Conservation (phyloP, 2,888 invertebrate species). For the Macropis europaea region DNA sequence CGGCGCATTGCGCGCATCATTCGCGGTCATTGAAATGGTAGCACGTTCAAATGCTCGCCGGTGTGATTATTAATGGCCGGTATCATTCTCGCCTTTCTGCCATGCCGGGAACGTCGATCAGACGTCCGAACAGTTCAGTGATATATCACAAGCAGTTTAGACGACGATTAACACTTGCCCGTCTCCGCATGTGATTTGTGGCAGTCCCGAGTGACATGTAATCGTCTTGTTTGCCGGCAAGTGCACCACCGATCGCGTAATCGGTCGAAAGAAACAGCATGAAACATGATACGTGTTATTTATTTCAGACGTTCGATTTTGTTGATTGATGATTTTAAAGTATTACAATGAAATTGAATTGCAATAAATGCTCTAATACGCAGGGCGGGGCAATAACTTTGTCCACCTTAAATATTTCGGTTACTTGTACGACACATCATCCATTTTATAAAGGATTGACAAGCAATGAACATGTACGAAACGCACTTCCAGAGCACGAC, state of each 20-base stretch:
- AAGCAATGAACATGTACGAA: no score
- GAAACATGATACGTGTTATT: no score
- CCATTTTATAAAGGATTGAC: no score
- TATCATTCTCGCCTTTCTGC: conserved; percentile 41
- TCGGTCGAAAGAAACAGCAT: background rate
- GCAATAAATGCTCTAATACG: no score
- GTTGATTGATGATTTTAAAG: no score
- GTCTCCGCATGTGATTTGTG: background rate
- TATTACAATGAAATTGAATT: no score
- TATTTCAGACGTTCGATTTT: no score
- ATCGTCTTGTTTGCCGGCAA: background rate
- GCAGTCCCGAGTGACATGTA: background rate
- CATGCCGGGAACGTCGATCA: conserved; percentile 5
- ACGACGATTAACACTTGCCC: conserved; percentile 20
- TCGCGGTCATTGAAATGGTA: conserved; percentile 55
- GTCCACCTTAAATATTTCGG: no score
- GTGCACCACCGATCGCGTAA: background rate
- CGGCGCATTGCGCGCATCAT: conserved; percentile 16
- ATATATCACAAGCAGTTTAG: conserved; percentile 25
- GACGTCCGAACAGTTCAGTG: conserved; percentile 1
- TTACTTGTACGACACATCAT: no score
- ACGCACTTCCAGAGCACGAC: no score
- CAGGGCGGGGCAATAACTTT: no score
- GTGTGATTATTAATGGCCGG: conserved; percentile 57
- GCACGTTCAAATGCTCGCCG: conserved; percentile 45